Evolutionary conservation across 1,140 invertebrate genomes (phyloP).

Genomic region (Aphelenchoides fujianensis): DNA sequence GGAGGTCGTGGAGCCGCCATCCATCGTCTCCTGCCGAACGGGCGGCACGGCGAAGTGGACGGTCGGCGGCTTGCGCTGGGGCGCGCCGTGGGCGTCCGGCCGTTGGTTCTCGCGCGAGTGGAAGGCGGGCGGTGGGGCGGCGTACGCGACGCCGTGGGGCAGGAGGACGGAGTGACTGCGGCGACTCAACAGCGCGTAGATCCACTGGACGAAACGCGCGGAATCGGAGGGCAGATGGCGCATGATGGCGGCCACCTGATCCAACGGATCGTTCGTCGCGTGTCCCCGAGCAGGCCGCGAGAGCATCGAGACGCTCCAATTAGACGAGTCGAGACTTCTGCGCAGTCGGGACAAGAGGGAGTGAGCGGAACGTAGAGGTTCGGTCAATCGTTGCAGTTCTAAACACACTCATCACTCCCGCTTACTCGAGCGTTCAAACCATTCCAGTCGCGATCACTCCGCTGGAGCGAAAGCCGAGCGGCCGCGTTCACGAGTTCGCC

Average conservation of each 20-base stretch:
- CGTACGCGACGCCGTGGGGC: background rate
- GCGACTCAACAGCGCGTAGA: conserved; percentile 25
- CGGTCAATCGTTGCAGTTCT: conserved; percentile 21
- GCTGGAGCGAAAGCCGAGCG: conserved; percentile 35
- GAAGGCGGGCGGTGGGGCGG: background rate
- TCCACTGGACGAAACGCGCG: conserved; percentile 39
- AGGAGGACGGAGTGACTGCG: background rate
- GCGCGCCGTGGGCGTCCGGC: background rate
- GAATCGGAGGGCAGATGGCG: conserved; percentile 39
- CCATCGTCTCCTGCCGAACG: conserved; percentile 23
- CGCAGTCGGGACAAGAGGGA: conserved; percentile 23
- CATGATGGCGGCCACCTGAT: conserved; percentile 38
- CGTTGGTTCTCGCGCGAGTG: background rate
- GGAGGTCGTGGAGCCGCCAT: conserved; percentile 34
- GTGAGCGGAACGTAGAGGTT: conserved; percentile 9
- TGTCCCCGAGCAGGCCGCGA: conserved; percentile 20
- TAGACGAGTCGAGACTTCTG: conserved; percentile 24
- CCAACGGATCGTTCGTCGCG: conserved; percentile 28
- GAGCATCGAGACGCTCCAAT: conserved; percentile 28
- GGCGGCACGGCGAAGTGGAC: background rate
- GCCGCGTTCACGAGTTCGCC: conserved; percentile 38
- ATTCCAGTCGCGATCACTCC: conserved; percentile 20
- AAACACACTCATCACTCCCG: conserved; percentile 17
- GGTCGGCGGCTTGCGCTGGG: background rate
- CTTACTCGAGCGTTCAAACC: conserved; percentile 21